Base-by-base conservation (phyloP, 64 coral and sea anemone genomes). In the Cladopsammia gracilis region DNA sequence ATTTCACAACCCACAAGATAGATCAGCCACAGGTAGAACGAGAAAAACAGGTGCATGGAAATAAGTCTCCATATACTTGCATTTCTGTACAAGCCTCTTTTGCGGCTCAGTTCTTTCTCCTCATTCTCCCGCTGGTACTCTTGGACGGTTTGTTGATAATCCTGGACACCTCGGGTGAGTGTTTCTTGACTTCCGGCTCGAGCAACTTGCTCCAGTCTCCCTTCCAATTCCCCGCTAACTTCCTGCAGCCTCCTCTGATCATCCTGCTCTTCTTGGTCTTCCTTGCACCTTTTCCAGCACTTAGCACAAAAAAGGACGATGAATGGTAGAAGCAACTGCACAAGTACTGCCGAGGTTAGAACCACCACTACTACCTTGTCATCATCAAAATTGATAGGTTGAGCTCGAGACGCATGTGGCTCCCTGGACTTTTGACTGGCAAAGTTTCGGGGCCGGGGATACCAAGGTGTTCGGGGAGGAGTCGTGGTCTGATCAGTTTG, bases 11-110 rank as follows among this genome's bases (percentile, higher is more conserved):
- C 85, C 72, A 93, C 64, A 25, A 96, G 25, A 71, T 77, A 96
- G 7, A 96, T 52, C 4, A 85, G 64, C 95, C 95, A 96, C 19
- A 93, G 48, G 48, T 85, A 93, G 22, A 96, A 96, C 3, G 95
- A 96, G 48, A 96, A 85, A 61, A 66, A 96, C 76, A 96, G 44
- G 15, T 90, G 61, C 90, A 96, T 93, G 2, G 95, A 96, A 60
- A 73, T 75, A 47, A 96, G 59, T 6, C 95, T 73, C 1, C 53
- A 24, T 18, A 86, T 20, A 47, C 95, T 89, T 0, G 88, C 86
- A 42, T 86, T 77, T 5, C 78, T 86, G 61, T 89, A 86, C 11
- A 85, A 24, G 18, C 86, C 90, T 43, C 69, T 76, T 78, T 93
- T 89, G 5, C 86, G 58, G 58, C 88, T 96, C 59, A 85, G 16